Evolutionary conservation across 2,888 invertebrate species (phyloP), one percentile per base, ranked within the genome.

Genomic region (Zygothrica quintamaculata): DNA sequence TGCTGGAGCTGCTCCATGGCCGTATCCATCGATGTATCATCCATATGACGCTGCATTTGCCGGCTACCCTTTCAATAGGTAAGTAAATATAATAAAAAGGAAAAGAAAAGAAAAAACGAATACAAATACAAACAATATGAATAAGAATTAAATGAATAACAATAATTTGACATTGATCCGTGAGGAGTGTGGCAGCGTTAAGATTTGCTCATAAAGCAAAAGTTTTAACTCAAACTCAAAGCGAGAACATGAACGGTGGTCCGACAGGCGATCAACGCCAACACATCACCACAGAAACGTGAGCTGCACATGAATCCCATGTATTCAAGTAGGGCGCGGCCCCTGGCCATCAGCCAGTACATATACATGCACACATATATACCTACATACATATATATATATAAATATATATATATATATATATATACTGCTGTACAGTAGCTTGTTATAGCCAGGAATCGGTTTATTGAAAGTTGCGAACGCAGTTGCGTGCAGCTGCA

Each of bases 1-100:
- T 47, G 96, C 95, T 47, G 92, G 92, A 48, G 96, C 95, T 56
- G 95, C 96, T 60, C 94, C 95, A 60, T 97, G 97, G 97, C 96
- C 96, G 77, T 97, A 97, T 92, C 96, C 97, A 56, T 95, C 96
- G 37, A 96, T 97, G 74, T 97, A 97, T 92, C 97, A 98, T 92
- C 97, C 97, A 48, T 98, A 98, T 92, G 98, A 98, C 89, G 95
- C 97, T 64, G 96, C 97, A 61, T 96, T 98, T 90, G 96, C 96
- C 65, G 96, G 96, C 84, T 98, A 98, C 93, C 97, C 97, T 74
- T 98, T 98, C 92, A 97, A 97, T 92, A 97, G 97, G 97, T 97
- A 92, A 97, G 97, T 12, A 48, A 37, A n/a, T n/a, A n/a, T n/a
- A n/a, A n/a, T n/a, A n/a, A n/a, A n/a, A n/a, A n/a, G n/a, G n/a